These are phyloP conservation scores for Neogale vison DNA, from an alignment of 2,113 vertebrate species.

Conservation along the genomic window DNA sequence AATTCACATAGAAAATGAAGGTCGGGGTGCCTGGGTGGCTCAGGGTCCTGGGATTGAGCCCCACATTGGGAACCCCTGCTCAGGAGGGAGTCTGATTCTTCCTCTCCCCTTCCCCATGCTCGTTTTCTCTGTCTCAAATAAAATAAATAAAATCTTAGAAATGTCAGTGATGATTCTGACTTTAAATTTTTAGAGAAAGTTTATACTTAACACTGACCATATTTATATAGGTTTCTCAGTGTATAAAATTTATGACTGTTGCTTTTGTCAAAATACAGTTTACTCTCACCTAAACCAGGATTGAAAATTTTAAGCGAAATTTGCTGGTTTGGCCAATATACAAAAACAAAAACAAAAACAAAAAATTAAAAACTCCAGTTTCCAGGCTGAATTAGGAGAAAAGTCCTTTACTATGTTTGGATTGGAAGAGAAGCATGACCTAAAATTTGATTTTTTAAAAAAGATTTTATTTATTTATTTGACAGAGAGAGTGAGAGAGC, in stretches of 20 bases:
- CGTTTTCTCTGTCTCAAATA: no score
- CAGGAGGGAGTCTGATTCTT: no score
- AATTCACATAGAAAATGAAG: constrained; percentile 23
- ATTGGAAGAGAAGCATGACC: not conserved
- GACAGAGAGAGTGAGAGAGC: no score
- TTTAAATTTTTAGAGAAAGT: not conserved
- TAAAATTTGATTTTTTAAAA: no score
- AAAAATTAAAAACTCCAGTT: not conserved
- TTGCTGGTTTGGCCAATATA: not conserved
- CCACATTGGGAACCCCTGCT: no score
- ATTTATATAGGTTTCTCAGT: not conserved
- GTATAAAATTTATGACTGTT: not conserved
- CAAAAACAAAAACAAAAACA: not conserved
- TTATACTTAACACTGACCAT: not conserved
- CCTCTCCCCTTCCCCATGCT: no score
- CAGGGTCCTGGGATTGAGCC: no score
- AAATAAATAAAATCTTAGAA: no score
- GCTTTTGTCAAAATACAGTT: not conserved
- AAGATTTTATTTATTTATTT: no score
- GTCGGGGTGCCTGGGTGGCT: not conserved
- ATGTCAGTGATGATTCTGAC: not conserved
- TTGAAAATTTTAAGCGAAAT: not conserved
- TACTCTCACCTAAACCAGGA: not conserved
- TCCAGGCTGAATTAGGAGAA: not conserved
- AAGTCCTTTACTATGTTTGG: not conserved